These are phyloP conservation scores for Drosophila rubida DNA, from an alignment of 2,888 invertebrate genomes.

Conservation along the genomic window DNA sequence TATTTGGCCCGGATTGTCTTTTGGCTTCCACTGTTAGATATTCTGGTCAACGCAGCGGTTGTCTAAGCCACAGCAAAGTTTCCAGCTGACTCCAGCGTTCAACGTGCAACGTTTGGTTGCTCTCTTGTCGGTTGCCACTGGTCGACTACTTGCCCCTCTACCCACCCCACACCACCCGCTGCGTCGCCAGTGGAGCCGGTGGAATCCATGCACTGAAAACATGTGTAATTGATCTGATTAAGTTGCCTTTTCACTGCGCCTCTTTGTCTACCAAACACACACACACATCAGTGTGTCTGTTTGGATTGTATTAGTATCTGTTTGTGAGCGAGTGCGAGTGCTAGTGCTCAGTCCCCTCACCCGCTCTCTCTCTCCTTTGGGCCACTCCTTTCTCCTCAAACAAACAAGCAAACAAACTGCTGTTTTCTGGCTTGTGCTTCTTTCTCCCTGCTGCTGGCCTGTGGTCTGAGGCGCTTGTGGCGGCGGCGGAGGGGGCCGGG, in stretches of 20 bases:
- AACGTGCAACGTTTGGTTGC: background rate
- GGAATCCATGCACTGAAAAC: conserved; percentile 72
- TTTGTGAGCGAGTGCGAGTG: background rate
- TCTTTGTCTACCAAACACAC: conserved; percentile 1
- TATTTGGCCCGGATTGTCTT: background rate
- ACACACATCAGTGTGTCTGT: background rate
- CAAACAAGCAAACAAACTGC: conserved; percentile 1
- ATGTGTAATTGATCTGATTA: conserved; percentile 80
- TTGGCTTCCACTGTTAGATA: background rate
- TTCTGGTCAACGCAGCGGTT: background rate
- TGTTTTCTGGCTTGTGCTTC: background rate
- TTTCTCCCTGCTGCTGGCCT: background rate
- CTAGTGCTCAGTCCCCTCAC: background rate
- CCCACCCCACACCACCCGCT: too few species aligned
- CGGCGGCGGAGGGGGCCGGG: background rate
- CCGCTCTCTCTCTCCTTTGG: background rate
- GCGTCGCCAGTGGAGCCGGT: conserved; percentile 4
- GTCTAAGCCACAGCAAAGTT: background rate
- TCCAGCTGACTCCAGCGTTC: background rate
- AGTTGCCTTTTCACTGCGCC: conserved; percentile 61
- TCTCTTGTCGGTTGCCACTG: background rate
- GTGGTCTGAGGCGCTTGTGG: background rate
- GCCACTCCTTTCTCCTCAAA: background rate
- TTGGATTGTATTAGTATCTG: background rate
- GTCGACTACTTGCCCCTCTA: background rate